phyloP scores from a whole-genome alignment of 2,888 invertebrate species.

The Cacoxenus indagator region DNA sequence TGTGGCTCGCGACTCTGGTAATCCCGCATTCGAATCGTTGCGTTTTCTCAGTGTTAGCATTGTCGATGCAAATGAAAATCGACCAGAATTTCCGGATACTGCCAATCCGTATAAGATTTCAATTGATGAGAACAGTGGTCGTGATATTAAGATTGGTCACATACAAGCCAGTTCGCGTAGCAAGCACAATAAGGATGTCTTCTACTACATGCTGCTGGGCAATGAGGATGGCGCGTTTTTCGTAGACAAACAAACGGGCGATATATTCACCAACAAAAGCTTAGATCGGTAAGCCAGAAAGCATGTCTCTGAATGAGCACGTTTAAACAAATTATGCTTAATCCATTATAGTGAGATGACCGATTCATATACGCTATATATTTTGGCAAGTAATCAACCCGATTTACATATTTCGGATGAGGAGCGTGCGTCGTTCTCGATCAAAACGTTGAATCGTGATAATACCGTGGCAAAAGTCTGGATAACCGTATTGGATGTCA shows the following conservation, averaged over 20 bases:
- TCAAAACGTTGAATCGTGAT: constrained; percentile 73
- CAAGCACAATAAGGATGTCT: constrained; percentile 85
- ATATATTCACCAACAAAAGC: constrained; percentile 82
- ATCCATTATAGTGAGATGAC: constrained; percentile 76
- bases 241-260: constrained; percentile 85
- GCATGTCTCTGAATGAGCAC: background rate
- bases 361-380: constrained; percentile 80
- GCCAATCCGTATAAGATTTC: constrained; percentile 78
- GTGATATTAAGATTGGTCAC: constrained; percentile 76
- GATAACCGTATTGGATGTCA: constrained; percentile 83
- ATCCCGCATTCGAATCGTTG: constrained; percentile 84
- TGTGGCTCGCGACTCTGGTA: constrained; percentile 87
- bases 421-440: constrained; percentile 71
- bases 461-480: constrained; percentile 80
- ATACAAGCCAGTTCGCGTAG: constrained; percentile 75
- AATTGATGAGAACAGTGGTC: constrained; percentile 79
- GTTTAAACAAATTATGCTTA: constrained; percentile 4
- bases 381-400: constrained; percentile 88
- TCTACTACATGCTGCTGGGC: constrained; percentile 85
- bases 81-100: constrained; percentile 80
- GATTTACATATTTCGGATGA: constrained; percentile 76
- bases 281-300: constrained; percentile 77
- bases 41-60: constrained; percentile 82
- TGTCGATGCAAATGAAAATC: constrained; percentile 86
- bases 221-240: constrained; percentile 84